phyloP scores from a whole-genome alignment of 2,888 invertebrate genomes.

The Empis livida region DNA sequence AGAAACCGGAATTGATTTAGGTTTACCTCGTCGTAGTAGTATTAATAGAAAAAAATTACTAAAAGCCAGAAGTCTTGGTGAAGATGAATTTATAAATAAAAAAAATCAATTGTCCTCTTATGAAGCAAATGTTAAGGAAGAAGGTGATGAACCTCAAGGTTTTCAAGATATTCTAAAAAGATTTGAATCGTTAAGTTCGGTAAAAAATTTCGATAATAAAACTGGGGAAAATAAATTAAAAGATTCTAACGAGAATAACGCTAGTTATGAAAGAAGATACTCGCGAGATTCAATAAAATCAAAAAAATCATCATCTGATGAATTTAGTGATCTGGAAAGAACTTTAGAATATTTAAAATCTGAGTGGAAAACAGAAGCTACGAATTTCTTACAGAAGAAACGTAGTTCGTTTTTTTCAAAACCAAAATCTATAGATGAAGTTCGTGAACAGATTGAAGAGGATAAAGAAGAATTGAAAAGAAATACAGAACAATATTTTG shows the following conservation, averaged over 20 bases:
- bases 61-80: constrained; percentile 27
- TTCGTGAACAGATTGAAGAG: neutral
- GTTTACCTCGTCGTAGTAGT: constrained; percentile 15
- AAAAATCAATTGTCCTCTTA: constrained; percentile 5
- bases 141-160: constrained; percentile 16
- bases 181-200: constrained; percentile 29
- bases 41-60: constrained; percentile 13
- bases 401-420: constrained; percentile 24
- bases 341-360: constrained; percentile 32
- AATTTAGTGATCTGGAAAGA: constrained; percentile 28
- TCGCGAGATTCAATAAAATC: constrained; percentile 14
- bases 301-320: constrained; percentile 18
- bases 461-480: neutral
- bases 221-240: no score
- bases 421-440: neutral
- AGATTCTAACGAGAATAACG: constrained; percentile 13
- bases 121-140: constrained; percentile 12
- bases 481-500: neutral
- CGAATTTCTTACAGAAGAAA: constrained; percentile 31
- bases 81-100: constrained; percentile 21
- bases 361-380: constrained; percentile 32
- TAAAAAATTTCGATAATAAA: constrained; percentile 13
- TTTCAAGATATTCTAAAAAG: constrained; percentile 28
- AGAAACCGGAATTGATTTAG: constrained; percentile 28
- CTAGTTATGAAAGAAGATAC: constrained; percentile 23